Percentiles rank a stretch among this genome's conserved stretches.
Conservation (phyloP, 2,797 vertebrate genomes). For the Salarias fasciatus region DNA sequence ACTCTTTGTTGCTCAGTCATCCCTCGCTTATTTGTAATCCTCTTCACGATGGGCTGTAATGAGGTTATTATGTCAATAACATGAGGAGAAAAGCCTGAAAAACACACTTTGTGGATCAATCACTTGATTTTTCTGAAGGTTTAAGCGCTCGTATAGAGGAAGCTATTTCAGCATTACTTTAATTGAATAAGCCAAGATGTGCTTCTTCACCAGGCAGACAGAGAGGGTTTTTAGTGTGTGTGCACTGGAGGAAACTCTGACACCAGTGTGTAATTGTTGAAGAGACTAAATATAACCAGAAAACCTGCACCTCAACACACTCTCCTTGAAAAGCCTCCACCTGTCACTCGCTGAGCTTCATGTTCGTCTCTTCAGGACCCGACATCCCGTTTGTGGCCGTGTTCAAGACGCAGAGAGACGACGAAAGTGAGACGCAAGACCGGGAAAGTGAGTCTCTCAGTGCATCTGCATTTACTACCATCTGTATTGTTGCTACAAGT, state of each 20-base stretch:
- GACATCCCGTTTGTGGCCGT: constrained; percentile 78
- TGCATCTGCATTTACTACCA: constrained; percentile 11
- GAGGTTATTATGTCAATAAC: constrained; percentile 39
- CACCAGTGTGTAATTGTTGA: no score
- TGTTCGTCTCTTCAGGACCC: constrained; percentile 64
- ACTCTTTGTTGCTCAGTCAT: no score
- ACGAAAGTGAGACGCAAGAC: constrained; percentile 72
- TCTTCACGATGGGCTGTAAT: constrained; percentile 19
- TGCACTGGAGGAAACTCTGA: background rate
- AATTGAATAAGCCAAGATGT: constrained; percentile 46
- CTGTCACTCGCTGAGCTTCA: background rate
- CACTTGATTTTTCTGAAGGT: constrained; percentile 39
- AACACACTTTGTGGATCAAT: constrained; percentile 60
- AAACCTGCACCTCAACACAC: no score
- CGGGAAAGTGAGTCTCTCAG: constrained; percentile 79
- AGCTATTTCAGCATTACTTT: constrained; percentile 35
- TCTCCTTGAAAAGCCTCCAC: no score
- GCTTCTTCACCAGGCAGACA: constrained; percentile 7
- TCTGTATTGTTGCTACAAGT: constrained; percentile 2
- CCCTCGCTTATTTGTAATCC: constrained; percentile 43
- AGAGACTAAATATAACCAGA: no score
- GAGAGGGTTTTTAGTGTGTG: background rate
- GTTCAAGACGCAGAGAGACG: constrained; percentile 75
- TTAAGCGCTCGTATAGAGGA: constrained; percentile 22
- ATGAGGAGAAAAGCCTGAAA: background rate